Base-by-base conservation (phyloP, 2,888 invertebrate genomes). In the Pyralis farinalis region DNA sequence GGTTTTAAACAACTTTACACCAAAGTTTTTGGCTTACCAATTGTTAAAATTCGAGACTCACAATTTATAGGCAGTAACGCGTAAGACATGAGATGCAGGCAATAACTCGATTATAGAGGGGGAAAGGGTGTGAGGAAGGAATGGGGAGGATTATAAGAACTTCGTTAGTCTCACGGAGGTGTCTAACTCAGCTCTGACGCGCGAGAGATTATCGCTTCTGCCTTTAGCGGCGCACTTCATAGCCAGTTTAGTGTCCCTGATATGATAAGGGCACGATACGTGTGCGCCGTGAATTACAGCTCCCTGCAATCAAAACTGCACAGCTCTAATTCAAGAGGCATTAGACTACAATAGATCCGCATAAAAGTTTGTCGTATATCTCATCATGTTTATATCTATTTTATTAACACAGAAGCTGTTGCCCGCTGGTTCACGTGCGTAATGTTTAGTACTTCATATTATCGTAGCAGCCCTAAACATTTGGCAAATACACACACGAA, bases 151-250 rank as follows among this genome's bases (percentile, higher is more conserved):
- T 85, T 84, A 81, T 78, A 81, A 82, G 85, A 86, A 87, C 86
- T 86, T 87, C 83, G 85, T 86, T 86, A 87, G 83, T 69, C 77
- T 77, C 75, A 60, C 75, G 80, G 71, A 85, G 85, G 84, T 85
- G 83, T 82, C 79, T 82, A 74, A 78, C 75, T 80, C 80, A 68
- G 72, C 69, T 74, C 71, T 71, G 72, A 67, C 76, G 71, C 68
- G 71, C 58, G 58, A 64, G 52, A 64, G 84, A 84, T 85, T 85
- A 85, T 80, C 78, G 76, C 73, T 75, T 77, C 74, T 70, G 75
- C 76, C 70, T 75, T 68, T 63, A 76, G 68, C 72, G 66, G 52
- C 61, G 68, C 67, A 75, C 77, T 77, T 80, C 75, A 75, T 71
- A 72, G 65, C 63, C 67, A 61, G 63, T 68, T 65, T 67, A 52